Conservation (phyloP, 2,888 invertebrate species). For the Xanthia togata region DNA sequence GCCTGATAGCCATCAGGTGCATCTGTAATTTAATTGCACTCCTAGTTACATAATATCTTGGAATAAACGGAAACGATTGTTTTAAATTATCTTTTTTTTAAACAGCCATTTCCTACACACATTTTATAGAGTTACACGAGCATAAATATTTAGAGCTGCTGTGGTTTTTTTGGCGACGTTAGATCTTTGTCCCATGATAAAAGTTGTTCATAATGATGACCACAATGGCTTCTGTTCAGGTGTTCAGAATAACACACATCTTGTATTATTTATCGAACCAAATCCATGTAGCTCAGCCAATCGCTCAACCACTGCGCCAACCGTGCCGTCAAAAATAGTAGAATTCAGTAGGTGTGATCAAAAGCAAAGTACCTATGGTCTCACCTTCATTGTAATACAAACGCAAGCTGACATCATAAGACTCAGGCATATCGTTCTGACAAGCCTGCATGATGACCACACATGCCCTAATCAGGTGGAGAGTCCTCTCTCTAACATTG, state of each 20-base stretch:
- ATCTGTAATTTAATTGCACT: background rate
- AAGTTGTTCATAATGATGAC: background rate
- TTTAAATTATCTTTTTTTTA: too few species aligned
- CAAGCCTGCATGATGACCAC: conserved; percentile 74
- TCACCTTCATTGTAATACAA: conserved; percentile 85
- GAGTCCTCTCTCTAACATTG: conserved; percentile 73
- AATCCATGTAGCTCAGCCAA: background rate
- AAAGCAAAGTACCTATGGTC: conserved; percentile 12
- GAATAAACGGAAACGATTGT: too few species aligned
- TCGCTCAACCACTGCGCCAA: background rate
- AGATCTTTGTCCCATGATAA: too few species aligned
- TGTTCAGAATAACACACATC: background rate
- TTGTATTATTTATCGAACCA: background rate
- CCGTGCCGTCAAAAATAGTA: background rate
- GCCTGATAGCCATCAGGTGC: conserved; percentile 85
- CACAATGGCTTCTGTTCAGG: background rate
- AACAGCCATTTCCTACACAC: background rate
- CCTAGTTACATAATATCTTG: background rate
- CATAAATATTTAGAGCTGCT: background rate
- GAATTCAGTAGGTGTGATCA: background rate
- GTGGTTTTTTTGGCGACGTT: background rate
- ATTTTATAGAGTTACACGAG: background rate
- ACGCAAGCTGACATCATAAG: conserved; percentile 78
- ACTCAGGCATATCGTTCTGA: conserved; percentile 67
- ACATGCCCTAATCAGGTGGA: conserved; percentile 74